A percentile compares a stretch with the other conserved stretches of the same genome.
Evolutionary conservation across 1,140 invertebrate genomes (phyloP).

Genomic region (Metaphire vulgaris): DNA sequence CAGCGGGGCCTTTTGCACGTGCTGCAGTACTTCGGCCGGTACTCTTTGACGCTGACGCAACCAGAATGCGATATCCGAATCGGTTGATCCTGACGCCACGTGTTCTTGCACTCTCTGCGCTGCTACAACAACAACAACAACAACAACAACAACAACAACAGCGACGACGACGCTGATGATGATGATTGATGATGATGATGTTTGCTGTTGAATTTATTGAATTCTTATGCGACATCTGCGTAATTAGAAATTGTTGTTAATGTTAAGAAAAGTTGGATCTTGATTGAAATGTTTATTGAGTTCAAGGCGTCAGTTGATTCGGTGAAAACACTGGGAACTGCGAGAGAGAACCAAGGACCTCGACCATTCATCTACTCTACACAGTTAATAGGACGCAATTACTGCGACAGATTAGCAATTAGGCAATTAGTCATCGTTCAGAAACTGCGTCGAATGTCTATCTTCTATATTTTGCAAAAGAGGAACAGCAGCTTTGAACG

Average conservation of each 20-base stretch:
- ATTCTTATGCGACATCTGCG: neutral
- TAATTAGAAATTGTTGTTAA: neutral
- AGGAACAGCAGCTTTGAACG: too few species aligned
- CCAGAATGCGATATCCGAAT: constrained; percentile 57
- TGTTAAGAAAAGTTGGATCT: neutral
- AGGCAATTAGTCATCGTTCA: too few species aligned
- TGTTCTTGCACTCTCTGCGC: constrained; percentile 60
- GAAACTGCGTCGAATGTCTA: too few species aligned
- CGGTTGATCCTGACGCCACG: constrained; percentile 53
- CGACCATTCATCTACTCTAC: too few species aligned
- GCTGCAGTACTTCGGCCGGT: constrained; percentile 60
- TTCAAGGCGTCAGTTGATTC: too few species aligned
- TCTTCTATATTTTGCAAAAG: too few species aligned
- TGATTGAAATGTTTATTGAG: neutral
- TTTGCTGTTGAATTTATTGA: neutral
- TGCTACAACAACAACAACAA: neutral
- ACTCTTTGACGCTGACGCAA: constrained; percentile 58
- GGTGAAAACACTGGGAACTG: too few species aligned
- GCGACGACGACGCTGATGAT: too few species aligned
- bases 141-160: neutral
- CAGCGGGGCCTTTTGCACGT: constrained; percentile 53
- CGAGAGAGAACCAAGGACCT: too few species aligned
- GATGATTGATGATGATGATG: neutral
- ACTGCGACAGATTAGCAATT: too few species aligned
- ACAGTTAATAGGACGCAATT: too few species aligned